These are phyloP conservation scores for Manis javanica DNA, from an alignment of 2,797 vertebrate genomes.

Conservation along the genomic window DNA sequence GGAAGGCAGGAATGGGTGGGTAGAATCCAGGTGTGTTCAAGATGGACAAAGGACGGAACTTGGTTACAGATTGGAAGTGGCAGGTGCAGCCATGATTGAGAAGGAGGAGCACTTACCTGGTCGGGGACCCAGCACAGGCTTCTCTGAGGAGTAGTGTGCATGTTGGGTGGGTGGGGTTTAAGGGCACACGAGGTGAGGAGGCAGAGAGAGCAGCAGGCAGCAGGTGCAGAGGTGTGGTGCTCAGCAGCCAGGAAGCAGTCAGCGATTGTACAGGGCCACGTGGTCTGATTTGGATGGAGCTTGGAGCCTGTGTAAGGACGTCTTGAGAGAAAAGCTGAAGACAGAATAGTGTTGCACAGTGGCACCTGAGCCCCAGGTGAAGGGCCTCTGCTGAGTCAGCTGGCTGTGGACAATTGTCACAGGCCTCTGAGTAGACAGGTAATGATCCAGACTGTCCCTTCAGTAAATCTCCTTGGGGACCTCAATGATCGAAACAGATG, in stretches of 20 bases:
- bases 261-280: neutral
- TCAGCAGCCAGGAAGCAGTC: neutral
- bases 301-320: neutral
- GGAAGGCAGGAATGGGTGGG: neutral
- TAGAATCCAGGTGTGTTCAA: neutral
- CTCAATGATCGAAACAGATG: neutral
- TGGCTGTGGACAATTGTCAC: neutral
- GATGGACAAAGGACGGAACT: neutral
- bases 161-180: neutral
- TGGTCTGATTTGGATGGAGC: neutral
- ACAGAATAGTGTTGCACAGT: neutral
- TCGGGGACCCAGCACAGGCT: neutral
- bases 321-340: neutral
- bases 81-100: neutral
- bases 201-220: neutral
- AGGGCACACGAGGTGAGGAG: neutral
- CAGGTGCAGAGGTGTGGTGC: accelerated
- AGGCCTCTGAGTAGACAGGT: neutral
- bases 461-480: neutral
- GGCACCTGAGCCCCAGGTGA: neutral
- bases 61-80: neutral
- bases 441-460: neutral
- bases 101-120: neutral
- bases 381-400: neutral
- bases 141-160: accelerated